Conservation (phyloP, 2,113 vertebrate species). For the Peucedramus taeniatus region DNA sequence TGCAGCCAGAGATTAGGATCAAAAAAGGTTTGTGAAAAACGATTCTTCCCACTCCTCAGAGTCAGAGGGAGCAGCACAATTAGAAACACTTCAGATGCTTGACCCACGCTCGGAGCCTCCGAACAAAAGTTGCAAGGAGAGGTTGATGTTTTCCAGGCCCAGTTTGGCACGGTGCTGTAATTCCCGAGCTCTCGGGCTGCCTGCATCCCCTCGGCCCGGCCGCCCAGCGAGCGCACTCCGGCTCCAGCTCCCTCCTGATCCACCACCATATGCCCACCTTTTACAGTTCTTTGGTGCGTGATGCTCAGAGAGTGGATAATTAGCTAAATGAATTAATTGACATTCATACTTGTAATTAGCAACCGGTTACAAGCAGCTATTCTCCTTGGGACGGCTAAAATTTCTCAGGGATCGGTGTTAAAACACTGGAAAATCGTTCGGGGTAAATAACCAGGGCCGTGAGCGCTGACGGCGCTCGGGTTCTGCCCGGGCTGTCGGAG, state of each 20-base stretch:
- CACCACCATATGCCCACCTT: slow-evolving; percentile 71
- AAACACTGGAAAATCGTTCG: slow-evolving; percentile 21
- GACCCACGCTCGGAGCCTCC: background rate
- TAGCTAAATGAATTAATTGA: slow-evolving; percentile 84
- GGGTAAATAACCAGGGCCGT: background rate
- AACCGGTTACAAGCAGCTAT: slow-evolving; percentile 73
- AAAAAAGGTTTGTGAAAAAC: background rate
- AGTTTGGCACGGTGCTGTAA: slow-evolving; percentile 40
- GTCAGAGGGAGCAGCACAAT: background rate
- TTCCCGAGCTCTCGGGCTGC: background rate
- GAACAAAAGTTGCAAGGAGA: background rate
- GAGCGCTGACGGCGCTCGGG: background rate
- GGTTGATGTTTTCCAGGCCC: slow-evolving; percentile 16
- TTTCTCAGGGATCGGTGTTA: slow-evolving; percentile 69
- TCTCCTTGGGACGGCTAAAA: slow-evolving; percentile 73
- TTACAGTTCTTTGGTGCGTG: slow-evolving; percentile 75
- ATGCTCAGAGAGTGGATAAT: slow-evolving; percentile 77
- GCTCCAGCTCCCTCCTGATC: background rate
- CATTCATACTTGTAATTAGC: slow-evolving; percentile 78
- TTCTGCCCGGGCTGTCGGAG: background rate
- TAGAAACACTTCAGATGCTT: background rate
- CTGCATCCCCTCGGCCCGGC: background rate
- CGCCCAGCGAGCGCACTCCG: background rate
- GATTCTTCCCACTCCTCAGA: background rate
- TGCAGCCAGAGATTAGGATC: background rate